Percentiles rank a stretch among this genome's conserved stretches.
These are phyloP conservation scores for Drosophila bipectinata DNA, from an alignment of 1,140 invertebrate genomes.

Conservation along the genomic window DNA sequence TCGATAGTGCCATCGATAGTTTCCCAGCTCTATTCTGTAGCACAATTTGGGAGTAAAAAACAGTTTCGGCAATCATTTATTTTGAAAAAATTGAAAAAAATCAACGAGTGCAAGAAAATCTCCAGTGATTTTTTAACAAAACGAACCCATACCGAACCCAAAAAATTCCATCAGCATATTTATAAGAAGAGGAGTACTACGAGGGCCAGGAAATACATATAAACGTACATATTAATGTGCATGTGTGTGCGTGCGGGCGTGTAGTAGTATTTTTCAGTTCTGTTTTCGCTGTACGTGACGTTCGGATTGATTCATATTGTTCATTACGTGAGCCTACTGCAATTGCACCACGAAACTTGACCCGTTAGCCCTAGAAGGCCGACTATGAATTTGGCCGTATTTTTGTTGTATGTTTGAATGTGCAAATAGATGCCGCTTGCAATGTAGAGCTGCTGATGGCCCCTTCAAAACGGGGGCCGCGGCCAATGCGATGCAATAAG, in stretches of 20 bases:
- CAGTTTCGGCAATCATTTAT: conserved; percentile 31
- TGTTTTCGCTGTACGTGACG: conserved; percentile 53
- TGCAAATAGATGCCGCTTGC: conserved; percentile 59
- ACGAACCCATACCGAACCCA: neutral
- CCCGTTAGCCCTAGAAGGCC: conserved; percentile 14
- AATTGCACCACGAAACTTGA: conserved; percentile 18
- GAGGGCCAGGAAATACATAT: conserved; percentile 4
- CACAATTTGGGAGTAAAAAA: conserved; percentile 24
- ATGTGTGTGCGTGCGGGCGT: conserved; percentile 50
- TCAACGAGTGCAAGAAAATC: conserved; percentile 24
- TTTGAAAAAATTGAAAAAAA: conserved; percentile 3
- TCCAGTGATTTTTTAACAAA: conserved; percentile 26
- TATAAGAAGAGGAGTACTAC: conserved; percentile 9
- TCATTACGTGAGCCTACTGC: conserved; percentile 68
- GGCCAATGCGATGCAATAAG: conserved; percentile 61
- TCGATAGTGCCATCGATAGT: no score
- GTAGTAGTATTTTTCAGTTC: conserved; percentile 46
- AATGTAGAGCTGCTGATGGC: conserved; percentile 73
- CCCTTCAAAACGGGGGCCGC: conserved; percentile 60
- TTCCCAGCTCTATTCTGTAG: neutral
- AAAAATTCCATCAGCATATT: neutral
- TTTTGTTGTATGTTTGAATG: conserved; percentile 56
- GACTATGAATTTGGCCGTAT: conserved; percentile 13
- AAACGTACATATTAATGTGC: conserved; percentile 12
- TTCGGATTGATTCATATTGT: conserved; percentile 71